Percentiles rank a stretch among this genome's conserved stretches.
Conservation (phyloP, 2,888 invertebrate species). For the Caenorhabditis sinica region DNA sequence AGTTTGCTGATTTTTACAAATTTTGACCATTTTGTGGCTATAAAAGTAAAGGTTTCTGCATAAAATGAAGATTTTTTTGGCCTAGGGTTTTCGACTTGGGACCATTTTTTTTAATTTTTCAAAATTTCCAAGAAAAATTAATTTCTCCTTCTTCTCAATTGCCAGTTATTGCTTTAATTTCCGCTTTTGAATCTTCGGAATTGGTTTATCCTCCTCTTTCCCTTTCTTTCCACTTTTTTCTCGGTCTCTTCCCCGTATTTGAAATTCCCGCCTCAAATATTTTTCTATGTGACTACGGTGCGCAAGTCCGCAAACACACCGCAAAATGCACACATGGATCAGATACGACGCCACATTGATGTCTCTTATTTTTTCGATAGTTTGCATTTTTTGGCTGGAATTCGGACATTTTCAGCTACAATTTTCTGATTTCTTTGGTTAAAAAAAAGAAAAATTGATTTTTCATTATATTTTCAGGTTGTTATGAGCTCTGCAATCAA, state of each 20-base stretch:
- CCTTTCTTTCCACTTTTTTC: not conserved
- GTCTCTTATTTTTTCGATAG: slow-evolving; percentile 17
- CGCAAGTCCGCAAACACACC: slow-evolving; percentile 20
- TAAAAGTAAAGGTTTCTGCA: no score
- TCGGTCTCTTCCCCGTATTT: not conserved
- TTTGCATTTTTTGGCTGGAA: slow-evolving; percentile 13
- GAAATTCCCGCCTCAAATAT: not conserved
- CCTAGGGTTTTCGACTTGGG: not conserved
- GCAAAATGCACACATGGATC: not conserved
- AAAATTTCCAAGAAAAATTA: not conserved
- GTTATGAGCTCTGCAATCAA: slow-evolving; percentile 72
- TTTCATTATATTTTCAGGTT: not conserved
- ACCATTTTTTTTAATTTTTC: not conserved
- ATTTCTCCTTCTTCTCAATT: slow-evolving; percentile 44
- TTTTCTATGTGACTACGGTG: slow-evolving; percentile 1
- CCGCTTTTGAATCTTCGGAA: slow-evolving; percentile 51
- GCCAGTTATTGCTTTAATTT: slow-evolving; percentile 50
- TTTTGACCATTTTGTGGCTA: no score
- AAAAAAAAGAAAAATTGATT: no score
- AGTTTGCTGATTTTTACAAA: no score
- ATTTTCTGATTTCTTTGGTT: not conserved
- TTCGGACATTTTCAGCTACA: not conserved
- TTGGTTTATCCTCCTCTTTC: slow-evolving; percentile 43
- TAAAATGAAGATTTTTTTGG: not conserved
- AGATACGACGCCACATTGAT: slow-evolving; percentile 33